phyloP scores from a whole-genome alignment of 2,797 vertebrate genomes.

The Neomorphus geoffroyi region DNA sequence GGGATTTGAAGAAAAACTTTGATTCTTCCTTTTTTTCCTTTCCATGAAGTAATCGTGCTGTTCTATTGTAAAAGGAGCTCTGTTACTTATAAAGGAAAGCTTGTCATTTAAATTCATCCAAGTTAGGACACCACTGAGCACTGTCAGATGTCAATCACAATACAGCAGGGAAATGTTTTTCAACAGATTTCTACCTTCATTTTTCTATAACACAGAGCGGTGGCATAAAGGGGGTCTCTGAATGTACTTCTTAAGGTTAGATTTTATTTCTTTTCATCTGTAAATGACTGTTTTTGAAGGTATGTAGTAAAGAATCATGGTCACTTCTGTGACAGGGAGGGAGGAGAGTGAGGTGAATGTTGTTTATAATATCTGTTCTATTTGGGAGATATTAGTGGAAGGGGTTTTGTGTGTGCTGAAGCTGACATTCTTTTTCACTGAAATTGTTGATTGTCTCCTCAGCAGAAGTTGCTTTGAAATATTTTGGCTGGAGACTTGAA shows the following conservation, averaged over 20 bases:
- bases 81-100: constrained; percentile 78
- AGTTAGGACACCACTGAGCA: constrained; percentile 80
- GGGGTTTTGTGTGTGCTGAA: constrained; percentile 19
- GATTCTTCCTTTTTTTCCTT: constrained; percentile 77
- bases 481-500: constrained; percentile 36
- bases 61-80: constrained; percentile 80
- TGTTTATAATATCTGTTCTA: constrained; percentile 66
- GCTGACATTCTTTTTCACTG: neutral
- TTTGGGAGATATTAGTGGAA: constrained; percentile 65
- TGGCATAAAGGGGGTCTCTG: constrained; percentile 75
- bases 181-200: constrained; percentile 79
- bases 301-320: constrained; percentile 58
- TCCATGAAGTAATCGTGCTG: constrained; percentile 76
- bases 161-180: constrained; percentile 81
- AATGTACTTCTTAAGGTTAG: constrained; percentile 69
- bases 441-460: constrained; percentile 36
- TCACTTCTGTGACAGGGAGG: constrained; percentile 67
- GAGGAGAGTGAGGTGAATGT: constrained; percentile 59
- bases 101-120: constrained; percentile 84
- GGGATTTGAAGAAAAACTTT: constrained; percentile 80
- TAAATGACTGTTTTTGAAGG: constrained; percentile 69
- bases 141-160: constrained; percentile 83
- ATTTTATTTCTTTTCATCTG: constrained; percentile 67
- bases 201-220: constrained; percentile 73
- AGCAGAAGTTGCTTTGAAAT: constrained; percentile 49